Evolutionary conservation across 2,113 vertebrate species (phyloP).

Genomic region (Neolamprologus caudopunctatus): DNA sequence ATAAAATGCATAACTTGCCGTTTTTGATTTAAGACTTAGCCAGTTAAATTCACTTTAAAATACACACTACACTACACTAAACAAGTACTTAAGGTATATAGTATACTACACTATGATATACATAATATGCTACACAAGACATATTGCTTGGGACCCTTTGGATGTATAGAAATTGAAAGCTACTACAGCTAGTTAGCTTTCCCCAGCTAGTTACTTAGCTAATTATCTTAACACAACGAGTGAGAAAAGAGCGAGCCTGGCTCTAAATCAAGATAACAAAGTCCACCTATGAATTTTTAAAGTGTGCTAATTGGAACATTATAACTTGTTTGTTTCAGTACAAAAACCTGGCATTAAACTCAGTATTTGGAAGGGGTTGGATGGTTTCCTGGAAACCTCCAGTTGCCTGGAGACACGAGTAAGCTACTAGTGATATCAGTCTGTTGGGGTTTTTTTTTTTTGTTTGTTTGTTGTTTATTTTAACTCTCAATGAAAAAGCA

Average conservation of each 20-base stretch:
- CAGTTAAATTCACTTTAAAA: neutral
- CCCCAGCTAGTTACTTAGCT: fast-evolving
- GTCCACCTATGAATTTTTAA: neutral
- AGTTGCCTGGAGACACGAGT: neutral
- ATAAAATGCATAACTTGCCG: fast-evolving
- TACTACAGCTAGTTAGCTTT: neutral
- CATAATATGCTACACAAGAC: neutral
- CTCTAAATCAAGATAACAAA: neutral
- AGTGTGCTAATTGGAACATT: neutral
- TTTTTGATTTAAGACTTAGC: neutral
- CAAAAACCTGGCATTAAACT: neutral
- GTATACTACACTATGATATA: neutral
- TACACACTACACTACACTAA: neutral
- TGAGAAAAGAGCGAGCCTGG: neutral
- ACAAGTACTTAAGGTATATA: neutral
- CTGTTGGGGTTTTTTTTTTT: fast-evolving
- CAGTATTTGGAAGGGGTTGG: neutral
- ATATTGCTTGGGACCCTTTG: neutral
- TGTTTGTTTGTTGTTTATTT: neutral
- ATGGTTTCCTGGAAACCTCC: neutral
- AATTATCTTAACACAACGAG: neutral
- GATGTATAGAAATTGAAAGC: neutral
- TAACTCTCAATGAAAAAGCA: neutral
- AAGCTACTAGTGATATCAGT: neutral
- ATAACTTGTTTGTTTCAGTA: neutral